Conservation (phyloP, 2,888 invertebrate species). For the Hirtodrosophila trivittata region DNA sequence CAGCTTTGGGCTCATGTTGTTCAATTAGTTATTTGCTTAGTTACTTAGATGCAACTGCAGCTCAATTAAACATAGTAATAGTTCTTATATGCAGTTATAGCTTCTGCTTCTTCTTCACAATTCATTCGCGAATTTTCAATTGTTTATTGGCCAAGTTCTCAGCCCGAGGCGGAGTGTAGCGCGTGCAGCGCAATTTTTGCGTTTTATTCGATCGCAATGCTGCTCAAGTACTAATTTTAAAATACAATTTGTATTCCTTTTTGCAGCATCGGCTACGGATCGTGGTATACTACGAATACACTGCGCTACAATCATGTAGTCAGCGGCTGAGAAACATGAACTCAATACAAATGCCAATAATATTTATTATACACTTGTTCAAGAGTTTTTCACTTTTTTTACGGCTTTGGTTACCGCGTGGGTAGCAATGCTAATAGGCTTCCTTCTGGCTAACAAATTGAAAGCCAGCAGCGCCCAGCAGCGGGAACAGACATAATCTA, state of each 20-base stretch:
- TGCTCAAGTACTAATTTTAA: conserved; percentile 84
- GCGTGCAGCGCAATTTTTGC: conserved; percentile 75
- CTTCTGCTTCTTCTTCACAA: conserved; percentile 17
- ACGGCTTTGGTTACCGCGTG: conserved; percentile 9
- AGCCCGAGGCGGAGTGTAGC: conserved; percentile 59
- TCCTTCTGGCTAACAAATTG: too few species aligned
- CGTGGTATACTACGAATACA: conserved; percentile 69
- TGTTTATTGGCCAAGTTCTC: conserved; percentile 53
- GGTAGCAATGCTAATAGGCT: background rate
- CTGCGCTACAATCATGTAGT: conserved; percentile 68
- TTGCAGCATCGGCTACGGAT: conserved; percentile 64
- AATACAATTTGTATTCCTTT: conserved; percentile 79
- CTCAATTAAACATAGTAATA: conserved; percentile 39
- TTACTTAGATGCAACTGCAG: conserved; percentile 9
- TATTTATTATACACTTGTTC: conserved; percentile 43
- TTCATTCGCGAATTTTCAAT: conserved; percentile 41
- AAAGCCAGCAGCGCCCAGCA: background rate
- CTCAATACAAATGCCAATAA: conserved; percentile 73
- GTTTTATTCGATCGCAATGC: conserved; percentile 84
- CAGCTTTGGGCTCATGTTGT: conserved; percentile 85
- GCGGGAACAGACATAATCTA: too few species aligned
- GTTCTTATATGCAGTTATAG: background rate
- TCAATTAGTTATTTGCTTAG: background rate
- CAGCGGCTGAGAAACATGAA: conserved; percentile 69
- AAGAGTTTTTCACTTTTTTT: conserved; percentile 20